Base-by-base conservation (phyloP, 2,797 vertebrate species). In the Australoheros facetus region DNA sequence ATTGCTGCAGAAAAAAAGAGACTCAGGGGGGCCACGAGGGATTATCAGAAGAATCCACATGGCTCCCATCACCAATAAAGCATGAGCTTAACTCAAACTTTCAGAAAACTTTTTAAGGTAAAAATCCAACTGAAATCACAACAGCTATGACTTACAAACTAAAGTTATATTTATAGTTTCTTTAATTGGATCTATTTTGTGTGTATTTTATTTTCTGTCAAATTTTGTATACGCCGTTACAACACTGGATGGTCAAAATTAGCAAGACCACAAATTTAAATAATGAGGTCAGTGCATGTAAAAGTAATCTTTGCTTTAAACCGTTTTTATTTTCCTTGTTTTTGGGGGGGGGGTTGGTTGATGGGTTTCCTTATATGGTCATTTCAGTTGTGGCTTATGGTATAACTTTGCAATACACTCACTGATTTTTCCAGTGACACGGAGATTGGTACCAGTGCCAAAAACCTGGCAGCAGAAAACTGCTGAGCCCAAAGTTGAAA, bases 111-210 rank as follows among this genome's bases (percentile, higher is more conserved):
- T 54, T 71, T 2, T 14, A 26, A 55, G 60, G 21, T 77, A 11
- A 45, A 66, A 78, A 21, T 75, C 14, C 55, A 73, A n/a, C 17
- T 69, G 16, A 69, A 69, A 8, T 14, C 64, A 69, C 10, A n/a
- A 51, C 17, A 30, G 17, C 19, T 69, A 7, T 48, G 23, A 66
- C 0, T 48, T 2, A 28, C 62, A 66, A 48, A 48, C 45, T 19
- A 66, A 19, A 66, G 5, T 19, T 66, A 10, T 0, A 2, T 48
- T 66, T 6, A 45, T 13, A 45, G 39, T 28, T 28, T 66, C 1
- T 48, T 28, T 2, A 26, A 64, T 14, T 48, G 26, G 5, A 66
- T 66, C 26, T 66, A 66, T 45, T 64, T 8, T 17, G 2, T 34
- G 32, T 34, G 32, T 7, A 5, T 48, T 66, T 66, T 48, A 1